These are phyloP conservation scores for Philereme transversata DNA, from an alignment of 2,888 invertebrate genomes.

Conservation along the genomic window DNA sequence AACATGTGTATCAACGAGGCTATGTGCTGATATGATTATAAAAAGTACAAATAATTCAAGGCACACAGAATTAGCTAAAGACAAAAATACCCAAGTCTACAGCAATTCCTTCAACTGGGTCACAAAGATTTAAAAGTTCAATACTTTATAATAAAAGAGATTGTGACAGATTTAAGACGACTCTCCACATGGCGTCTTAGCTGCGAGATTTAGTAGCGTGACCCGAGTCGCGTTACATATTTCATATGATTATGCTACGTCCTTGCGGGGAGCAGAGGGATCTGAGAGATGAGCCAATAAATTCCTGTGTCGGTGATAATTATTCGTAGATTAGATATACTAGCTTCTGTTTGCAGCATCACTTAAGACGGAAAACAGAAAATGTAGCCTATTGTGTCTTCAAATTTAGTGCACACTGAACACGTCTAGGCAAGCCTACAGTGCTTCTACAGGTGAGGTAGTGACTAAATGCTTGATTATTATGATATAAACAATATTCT, in stretches of 20 bases:
- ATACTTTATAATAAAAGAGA: slow-evolving; percentile 7
- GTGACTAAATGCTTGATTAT: no score
- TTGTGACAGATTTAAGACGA: slow-evolving; percentile 9
- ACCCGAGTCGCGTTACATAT: slow-evolving; percentile 12
- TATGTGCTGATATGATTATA: no score
- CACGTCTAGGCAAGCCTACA: no score
- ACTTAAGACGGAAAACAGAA: no score
- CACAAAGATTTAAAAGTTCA: slow-evolving; percentile 11
- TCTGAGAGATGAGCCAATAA: slow-evolving; percentile 12
- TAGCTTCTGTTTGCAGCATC: no score
- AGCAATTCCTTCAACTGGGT: slow-evolving; percentile 1
- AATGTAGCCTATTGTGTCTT: no score
- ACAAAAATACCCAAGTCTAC: background rate
- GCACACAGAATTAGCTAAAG: no score
- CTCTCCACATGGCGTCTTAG: slow-evolving; percentile 12
- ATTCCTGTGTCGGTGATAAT: slow-evolving; percentile 4
- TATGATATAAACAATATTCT: no score
- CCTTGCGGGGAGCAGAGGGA: slow-evolving; percentile 7
- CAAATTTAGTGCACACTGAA: no score
- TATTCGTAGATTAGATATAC: background rate
- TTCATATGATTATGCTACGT: slow-evolving; percentile 15
- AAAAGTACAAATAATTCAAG: no score
- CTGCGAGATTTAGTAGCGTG: slow-evolving; percentile 8
- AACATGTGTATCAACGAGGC: no score
- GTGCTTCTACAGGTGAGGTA: no score